Percentiles rank a stretch among this genome's conserved stretches.
phyloP scores from a whole-genome alignment of 2,113 vertebrate genomes.

The Xenopus laevis region DNA sequence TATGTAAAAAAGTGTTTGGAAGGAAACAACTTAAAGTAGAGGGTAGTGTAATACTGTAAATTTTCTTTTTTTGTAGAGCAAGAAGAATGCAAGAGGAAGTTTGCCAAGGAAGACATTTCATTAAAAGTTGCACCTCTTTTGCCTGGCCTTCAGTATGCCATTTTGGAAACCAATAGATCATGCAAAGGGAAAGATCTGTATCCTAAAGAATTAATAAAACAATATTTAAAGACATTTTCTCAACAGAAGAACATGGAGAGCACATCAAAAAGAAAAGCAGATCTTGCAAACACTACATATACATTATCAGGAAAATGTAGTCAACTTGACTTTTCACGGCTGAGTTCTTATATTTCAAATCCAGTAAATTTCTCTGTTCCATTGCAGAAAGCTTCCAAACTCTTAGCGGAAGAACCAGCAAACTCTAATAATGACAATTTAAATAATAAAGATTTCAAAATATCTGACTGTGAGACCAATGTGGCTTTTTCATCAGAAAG shows the following conservation, averaged over 20 bases:
- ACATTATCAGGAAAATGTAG: constrained; percentile 54
- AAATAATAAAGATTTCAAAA: background rate
- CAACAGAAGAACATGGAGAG: constrained; percentile 28
- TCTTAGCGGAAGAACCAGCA: constrained; percentile 54
- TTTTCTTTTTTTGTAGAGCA: constrained; percentile 54
- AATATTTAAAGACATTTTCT: constrained; percentile 65
- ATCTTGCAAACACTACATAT: background rate
- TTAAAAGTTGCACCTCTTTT: constrained; percentile 65
- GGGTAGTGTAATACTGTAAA: background rate
- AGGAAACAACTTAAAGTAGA: background rate
- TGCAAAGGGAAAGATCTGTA: constrained; percentile 43
- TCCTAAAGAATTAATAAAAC: constrained; percentile 54
- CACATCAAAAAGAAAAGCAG: background rate
- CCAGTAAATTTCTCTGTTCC: constrained; percentile 68
- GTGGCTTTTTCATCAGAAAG: constrained; percentile 34
- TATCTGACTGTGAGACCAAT: constrained; percentile 31
- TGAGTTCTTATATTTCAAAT: constrained; percentile 70
- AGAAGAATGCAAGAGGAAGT: constrained; percentile 45
- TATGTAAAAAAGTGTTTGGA: too few relatives aligned
- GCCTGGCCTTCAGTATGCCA: constrained; percentile 74
- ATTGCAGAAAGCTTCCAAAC: constrained; percentile 53
- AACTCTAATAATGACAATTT: constrained; percentile 53
- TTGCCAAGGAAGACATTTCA: constrained; percentile 46
- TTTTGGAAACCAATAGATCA: constrained; percentile 65
- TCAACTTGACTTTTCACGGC: constrained; percentile 51